Evolutionary conservation across 1,140 invertebrate species (phyloP).

Genomic region (Calosoma granatense): DNA sequence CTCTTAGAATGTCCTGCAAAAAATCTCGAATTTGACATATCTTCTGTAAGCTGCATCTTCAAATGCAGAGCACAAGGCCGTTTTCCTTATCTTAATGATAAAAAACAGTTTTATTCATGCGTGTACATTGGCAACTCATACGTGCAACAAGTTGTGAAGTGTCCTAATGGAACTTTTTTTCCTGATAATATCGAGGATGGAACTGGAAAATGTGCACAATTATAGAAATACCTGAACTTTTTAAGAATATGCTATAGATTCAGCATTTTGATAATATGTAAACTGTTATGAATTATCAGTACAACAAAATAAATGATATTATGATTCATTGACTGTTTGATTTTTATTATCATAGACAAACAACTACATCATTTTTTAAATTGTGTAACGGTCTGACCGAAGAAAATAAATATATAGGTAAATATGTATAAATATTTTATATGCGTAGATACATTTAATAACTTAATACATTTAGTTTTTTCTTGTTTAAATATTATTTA

Average conservation of each 20-base stretch:
- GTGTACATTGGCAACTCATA: neutral
- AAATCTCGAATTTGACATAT: neutral
- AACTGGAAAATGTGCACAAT: too few species aligned
- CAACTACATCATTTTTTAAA: too few species aligned
- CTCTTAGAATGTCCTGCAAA: neutral
- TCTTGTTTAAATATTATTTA: too few species aligned
- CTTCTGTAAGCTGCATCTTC: neutral
- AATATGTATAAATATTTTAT: neutral
- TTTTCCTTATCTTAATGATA: neutral
- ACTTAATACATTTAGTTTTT: neutral
- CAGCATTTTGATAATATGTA: too few species aligned
- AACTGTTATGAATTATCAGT: too few species aligned
- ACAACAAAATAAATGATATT: too few species aligned
- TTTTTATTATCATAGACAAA: too few species aligned
- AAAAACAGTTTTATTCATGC: neutral
- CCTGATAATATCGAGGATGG: neutral
- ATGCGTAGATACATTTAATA: neutral
- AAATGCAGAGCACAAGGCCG: neutral
- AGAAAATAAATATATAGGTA: neutral
- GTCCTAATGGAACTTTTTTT: neutral
- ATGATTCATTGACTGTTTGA: too few species aligned
- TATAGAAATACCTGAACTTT: too few species aligned
- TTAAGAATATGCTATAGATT: too few species aligned
- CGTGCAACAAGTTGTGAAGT: neutral
- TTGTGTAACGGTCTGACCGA: too few species aligned